These are phyloP conservation scores for Eupleurogrammus muticus DNA, from an alignment of 2,797 vertebrate genomes.

Conservation along the genomic window DNA sequence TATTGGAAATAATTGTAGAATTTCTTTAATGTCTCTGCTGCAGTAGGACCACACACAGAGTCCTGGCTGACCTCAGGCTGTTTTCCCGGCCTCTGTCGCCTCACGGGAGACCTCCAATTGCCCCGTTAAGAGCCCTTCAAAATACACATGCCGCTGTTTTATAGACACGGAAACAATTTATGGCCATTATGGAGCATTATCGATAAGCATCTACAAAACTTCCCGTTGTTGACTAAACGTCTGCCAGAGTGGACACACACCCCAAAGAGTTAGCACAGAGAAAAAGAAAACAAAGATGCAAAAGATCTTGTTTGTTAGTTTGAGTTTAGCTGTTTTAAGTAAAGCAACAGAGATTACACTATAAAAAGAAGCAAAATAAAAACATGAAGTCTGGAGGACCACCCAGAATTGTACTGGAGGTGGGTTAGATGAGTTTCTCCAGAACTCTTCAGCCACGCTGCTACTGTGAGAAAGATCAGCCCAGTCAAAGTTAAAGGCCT, in stretches of 20 bases:
- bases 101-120: constrained; percentile 86
- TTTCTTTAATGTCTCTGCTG: constrained; percentile 69
- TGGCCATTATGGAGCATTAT: constrained; percentile 89
- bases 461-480: constrained; percentile 31
- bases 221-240: constrained; percentile 82
- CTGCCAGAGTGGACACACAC: constrained; percentile 69
- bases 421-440: constrained; percentile 37
- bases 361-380: constrained; percentile 80
- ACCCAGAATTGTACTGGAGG: constrained; percentile 83
- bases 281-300: constrained; percentile 77
- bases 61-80: constrained; percentile 86
- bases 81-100: constrained; percentile 86
- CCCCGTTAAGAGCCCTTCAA: constrained; percentile 86
- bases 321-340: constrained; percentile 69
- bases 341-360: constrained; percentile 73
- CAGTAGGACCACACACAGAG: constrained; percentile 91
- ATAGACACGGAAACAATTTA: constrained; percentile 93
- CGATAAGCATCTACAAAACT: constrained; percentile 88
- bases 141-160: constrained; percentile 88
- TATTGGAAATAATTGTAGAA: constrained; percentile 71
- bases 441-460: constrained; percentile 63
- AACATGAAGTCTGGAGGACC: constrained; percentile 83
- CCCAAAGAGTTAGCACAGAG: constrained; percentile 60
- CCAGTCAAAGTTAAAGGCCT: constrained; percentile 8
- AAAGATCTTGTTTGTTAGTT: constrained; percentile 80